These are phyloP conservation scores for Chesias legatella DNA, from an alignment of 2,888 invertebrate species.

Conservation along the genomic window DNA sequence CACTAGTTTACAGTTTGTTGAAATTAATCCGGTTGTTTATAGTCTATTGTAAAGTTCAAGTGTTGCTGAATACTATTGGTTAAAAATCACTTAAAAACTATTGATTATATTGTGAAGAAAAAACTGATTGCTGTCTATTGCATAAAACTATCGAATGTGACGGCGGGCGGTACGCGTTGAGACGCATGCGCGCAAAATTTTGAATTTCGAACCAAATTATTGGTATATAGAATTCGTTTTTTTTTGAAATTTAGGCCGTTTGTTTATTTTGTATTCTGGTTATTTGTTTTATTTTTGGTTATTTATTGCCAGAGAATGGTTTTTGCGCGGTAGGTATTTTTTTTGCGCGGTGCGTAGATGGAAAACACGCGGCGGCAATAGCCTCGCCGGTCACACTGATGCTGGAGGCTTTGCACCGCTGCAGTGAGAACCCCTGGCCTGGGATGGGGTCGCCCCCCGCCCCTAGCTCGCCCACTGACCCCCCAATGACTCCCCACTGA, in stretches of 20 bases:
- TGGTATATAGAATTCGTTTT: constrained; percentile 69
- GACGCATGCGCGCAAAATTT: constrained; percentile 75
- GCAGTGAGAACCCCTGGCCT: constrained; percentile 43
- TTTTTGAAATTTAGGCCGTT: constrained; percentile 49
- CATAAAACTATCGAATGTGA: constrained; percentile 78
- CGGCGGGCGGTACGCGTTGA: constrained; percentile 64
- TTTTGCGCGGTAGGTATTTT: constrained; percentile 50
- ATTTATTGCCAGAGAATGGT: constrained; percentile 36
- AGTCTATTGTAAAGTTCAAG: constrained; percentile 68
- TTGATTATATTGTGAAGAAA: constrained; percentile 65
- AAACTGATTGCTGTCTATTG: constrained; percentile 74
- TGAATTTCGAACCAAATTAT: constrained; percentile 60
- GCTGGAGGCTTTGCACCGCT: constrained; percentile 64
- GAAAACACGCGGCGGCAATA: constrained; percentile 73
- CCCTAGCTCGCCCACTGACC: constrained; percentile 41
- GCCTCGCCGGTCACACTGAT: constrained; percentile 78
- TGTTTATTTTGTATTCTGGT: constrained; percentile 30
- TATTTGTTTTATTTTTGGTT: constrained; percentile 28
- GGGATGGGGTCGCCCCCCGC: constrained; percentile 48
- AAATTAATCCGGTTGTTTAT: constrained; percentile 67
- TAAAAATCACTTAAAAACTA: constrained; percentile 75
- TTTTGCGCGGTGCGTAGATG: constrained; percentile 76
- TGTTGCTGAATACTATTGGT: constrained; percentile 77
- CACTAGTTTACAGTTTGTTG: constrained; percentile 70
- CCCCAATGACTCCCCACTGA: constrained; percentile 31